Conservation (phyloP, 2,888 invertebrate species). For the Amphipyra tragopoginis region DNA sequence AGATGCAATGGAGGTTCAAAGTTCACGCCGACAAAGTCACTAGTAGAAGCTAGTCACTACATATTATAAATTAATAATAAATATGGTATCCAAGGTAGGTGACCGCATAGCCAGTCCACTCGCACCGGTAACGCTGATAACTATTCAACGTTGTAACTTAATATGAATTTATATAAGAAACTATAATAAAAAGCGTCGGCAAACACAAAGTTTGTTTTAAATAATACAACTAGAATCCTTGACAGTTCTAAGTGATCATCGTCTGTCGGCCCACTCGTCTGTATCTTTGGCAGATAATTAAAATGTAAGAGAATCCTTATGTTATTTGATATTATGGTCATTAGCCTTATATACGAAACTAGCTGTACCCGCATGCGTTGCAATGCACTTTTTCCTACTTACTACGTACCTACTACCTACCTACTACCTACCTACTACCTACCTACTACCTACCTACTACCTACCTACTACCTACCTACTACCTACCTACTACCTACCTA, state of each 20-base stretch:
- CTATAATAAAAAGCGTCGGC: conserved; percentile 3
- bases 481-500: no score
- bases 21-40: no score
- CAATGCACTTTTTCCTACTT: no score
- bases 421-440: no score
- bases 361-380: no score
- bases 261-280: conserved; percentile 22
- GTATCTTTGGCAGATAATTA: conserved; percentile 20
- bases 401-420: no score
- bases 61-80: no score
- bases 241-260: conserved; percentile 8
- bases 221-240: conserved; percentile 19
- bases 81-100: not conserved
- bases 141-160: conserved; percentile 11
- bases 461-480: no score
- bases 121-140: not conserved
- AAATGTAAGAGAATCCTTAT: conserved; percentile 28
- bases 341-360: conserved; percentile 22
- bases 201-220: conserved; percentile 35
- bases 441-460: no score
- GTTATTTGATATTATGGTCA: conserved; percentile 16
- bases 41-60: no score
- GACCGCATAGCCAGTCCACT: not conserved
- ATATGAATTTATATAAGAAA: conserved; percentile 6
- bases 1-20: no score